Percentiles rank a stretch among this genome's conserved stretches.
Evolutionary conservation across 2,797 vertebrate species (phyloP).

Genomic region (Onychomys arenicola): DNA sequence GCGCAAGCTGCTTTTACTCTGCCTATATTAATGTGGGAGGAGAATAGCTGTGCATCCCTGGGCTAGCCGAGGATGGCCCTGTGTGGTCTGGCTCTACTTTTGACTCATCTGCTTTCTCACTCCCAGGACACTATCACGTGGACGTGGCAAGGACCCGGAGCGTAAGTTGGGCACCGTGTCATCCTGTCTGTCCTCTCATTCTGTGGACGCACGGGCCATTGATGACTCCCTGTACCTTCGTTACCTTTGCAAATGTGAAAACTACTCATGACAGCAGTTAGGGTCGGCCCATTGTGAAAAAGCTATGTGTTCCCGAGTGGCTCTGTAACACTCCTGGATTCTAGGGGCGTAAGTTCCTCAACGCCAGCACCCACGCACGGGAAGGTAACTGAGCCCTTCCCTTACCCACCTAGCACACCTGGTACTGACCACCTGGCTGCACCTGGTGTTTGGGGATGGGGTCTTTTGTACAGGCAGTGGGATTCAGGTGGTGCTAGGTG

Average conservation of each 20-base stretch:
- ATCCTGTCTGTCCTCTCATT: neutral
- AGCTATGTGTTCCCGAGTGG: accelerated
- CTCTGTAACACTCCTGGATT: neutral
- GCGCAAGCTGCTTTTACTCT: neutral
- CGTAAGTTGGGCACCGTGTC: constrained; percentile 90
- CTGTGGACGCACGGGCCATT: accelerated
- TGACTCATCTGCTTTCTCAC: constrained; percentile 45
- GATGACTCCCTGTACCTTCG: accelerated
- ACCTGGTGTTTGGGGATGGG: neutral
- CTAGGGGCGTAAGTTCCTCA: accelerated
- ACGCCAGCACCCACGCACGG: accelerated
- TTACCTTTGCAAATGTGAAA: neutral
- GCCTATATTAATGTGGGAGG: neutral
- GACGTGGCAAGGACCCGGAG: constrained; percentile 99
- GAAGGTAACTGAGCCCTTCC: neutral
- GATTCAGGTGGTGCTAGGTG: too few relatives aligned
- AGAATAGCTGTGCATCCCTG: accelerated
- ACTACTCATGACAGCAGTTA: accelerated
- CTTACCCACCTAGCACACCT: neutral
- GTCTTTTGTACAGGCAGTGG: neutral
- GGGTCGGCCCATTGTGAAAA: neutral
- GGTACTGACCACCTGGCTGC: accelerated
- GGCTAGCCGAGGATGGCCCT: neutral
- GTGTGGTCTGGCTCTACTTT: accelerated
- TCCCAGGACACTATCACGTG: constrained; percentile 97